A percentile compares a stretch with the other conserved stretches of the same genome.
phyloP scores from a whole-genome alignment of 1,140 invertebrate species.

The Neodiprion fabricii region DNA sequence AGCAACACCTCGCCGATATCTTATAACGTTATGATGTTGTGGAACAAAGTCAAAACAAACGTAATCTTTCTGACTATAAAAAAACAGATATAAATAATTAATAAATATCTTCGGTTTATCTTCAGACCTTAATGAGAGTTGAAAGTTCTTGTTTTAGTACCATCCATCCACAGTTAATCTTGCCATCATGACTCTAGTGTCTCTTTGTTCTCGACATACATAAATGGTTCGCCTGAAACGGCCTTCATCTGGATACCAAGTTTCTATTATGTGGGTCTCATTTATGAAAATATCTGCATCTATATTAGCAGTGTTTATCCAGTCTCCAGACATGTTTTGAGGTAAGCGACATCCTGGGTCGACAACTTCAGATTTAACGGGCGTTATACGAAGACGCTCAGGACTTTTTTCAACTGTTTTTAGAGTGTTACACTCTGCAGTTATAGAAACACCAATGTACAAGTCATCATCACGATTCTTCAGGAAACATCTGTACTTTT shows the following conservation, averaged over 20 bases:
- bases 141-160: constrained; percentile 53
- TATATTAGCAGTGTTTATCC: constrained; percentile 97
- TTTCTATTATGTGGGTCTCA: constrained; percentile 95
- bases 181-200: constrained; percentile 92
- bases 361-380: constrained; percentile 86
- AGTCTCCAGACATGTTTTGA: constrained; percentile 91
- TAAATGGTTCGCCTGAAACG: constrained; percentile 90
- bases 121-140: constrained; percentile 9
- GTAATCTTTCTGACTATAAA: constrained; percentile 92
- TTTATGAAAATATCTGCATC: constrained; percentile 94
- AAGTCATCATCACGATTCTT: constrained; percentile 94
- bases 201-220: constrained; percentile 90
- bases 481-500: constrained; percentile 91
- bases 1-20: constrained; percentile 88
- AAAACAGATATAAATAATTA: constrained; percentile 31
- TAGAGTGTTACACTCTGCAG: constrained; percentile 89
- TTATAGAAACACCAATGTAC: constrained; percentile 89
- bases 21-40: constrained; percentile 94
- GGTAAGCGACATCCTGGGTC: constrained; percentile 90
- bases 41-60: constrained; percentile 97
- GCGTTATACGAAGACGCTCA: constrained; percentile 85
- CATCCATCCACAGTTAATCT: constrained; percentile 95
- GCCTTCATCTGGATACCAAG: constrained; percentile 90
- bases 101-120: constrained; percentile 16
- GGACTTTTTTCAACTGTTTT: constrained; percentile 94